Base-by-base conservation (phyloP, 2,113 vertebrate genomes). In the Pipa parva region DNA sequence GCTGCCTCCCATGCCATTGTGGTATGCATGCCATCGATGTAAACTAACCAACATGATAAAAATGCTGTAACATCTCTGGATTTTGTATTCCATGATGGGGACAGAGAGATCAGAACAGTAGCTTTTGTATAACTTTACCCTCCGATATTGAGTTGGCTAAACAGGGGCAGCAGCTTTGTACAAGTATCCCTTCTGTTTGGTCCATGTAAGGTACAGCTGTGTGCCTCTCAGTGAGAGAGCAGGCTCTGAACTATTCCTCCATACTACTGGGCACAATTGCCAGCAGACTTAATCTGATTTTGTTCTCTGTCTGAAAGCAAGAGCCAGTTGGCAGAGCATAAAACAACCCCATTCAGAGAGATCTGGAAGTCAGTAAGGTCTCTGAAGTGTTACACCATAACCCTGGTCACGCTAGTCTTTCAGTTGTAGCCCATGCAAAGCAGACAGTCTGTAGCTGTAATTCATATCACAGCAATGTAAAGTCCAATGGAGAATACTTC, bases 261-360 rank as follows among this genome's bases (percentile, higher is more conserved):
- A 11, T 22, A 18, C 57, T 29, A 60, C 48, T 24, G 57, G 46
- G 33, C 46, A 39, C 33, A 22, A 71, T 74, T 74, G 76, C 77
- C 77, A 78, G 71, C 73, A 63, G 66, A 77, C 71, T 70, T 79
- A 79, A 84, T 78, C 79, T 78, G 59, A 28, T 76, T 81, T 81
- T 76, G 78, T 80, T 79, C 74, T 52, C 62, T 64, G 66, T 55
- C 63, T 71, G 63, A 67, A 62, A 15, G 10, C 4, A 25, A 46
- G 49, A 77, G 79, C 81, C 79, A 84, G 71, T 76, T 81, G 81
- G 81, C 79, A 72, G 68, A 51, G 70, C 72, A 68, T 72, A 65
- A 33, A 58, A 50, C 28, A 57, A 63, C 56, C 33, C 59, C 36
- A 76, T 77, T 72, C 56, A 63, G 75, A 76, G 72, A 71, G 63